These are phyloP conservation scores for Zaprionus obscuricornis DNA, from an alignment of 2,888 invertebrate genomes.

Conservation along the genomic window DNA sequence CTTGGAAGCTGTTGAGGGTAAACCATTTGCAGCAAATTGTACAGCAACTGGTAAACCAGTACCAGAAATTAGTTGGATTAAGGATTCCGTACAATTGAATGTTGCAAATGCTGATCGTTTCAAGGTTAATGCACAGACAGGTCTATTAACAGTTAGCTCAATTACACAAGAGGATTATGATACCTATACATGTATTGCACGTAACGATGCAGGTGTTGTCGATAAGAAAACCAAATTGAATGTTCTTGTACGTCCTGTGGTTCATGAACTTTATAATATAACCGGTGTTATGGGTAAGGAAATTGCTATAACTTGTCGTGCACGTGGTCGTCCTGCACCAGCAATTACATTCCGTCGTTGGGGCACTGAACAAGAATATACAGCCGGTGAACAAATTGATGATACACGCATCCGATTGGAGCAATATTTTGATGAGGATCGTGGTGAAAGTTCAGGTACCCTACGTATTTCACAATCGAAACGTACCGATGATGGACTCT, in stretches of 20 bases:
- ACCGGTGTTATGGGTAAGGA: constrained; percentile 87
- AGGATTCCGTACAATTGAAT: constrained; percentile 89
- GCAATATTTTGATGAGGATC: constrained; percentile 84
- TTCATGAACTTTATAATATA: constrained; percentile 90
- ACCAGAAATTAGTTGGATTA: constrained; percentile 93
- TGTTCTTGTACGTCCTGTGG: constrained; percentile 91
- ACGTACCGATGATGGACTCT: constrained; percentile 92
- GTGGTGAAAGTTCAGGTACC: constrained; percentile 86
- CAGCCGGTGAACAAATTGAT: constrained; percentile 86
- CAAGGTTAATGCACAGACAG: constrained; percentile 88
- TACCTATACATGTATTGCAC: constrained; percentile 91
- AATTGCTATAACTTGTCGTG: constrained; percentile 89
- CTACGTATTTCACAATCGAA: constrained; percentile 88
- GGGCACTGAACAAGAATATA: constrained; percentile 87
- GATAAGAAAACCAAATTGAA: constrained; percentile 88
- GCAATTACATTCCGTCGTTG: constrained; percentile 91
- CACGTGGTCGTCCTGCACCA: constrained; percentile 92
- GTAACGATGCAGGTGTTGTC: constrained; percentile 90
- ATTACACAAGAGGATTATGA: constrained; percentile 91
- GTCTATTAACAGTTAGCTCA: constrained; percentile 89
- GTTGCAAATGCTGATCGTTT: constrained; percentile 87
- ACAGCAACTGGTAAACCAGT: constrained; percentile 92
- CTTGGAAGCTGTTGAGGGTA: constrained; percentile 91
- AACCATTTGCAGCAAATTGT: constrained; percentile 90
- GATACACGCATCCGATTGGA: constrained; percentile 89